These are phyloP conservation scores for Acleris sparsana DNA, from an alignment of 2,888 invertebrate genomes.

Conservation along the genomic window DNA sequence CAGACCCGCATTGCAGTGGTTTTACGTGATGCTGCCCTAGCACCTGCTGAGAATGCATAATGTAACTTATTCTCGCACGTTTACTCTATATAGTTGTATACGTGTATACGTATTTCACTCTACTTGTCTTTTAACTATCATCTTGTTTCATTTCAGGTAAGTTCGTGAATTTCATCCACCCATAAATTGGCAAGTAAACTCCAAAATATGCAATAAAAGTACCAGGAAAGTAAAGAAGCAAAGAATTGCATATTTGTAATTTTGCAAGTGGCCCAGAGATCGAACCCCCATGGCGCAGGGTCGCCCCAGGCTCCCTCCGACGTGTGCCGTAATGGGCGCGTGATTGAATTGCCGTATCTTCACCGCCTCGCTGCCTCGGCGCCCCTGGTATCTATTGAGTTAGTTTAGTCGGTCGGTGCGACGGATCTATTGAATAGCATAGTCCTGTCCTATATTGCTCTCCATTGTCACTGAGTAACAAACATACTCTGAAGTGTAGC, in stretches of 20 bases:
- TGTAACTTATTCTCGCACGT: background rate
- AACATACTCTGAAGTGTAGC: background rate
- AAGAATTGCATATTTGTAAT: conserved; percentile 59
- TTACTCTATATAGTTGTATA: no score
- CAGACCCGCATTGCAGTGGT: conserved; percentile 71
- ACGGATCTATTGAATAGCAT: conserved; percentile 31
- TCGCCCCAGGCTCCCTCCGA: conserved; percentile 48
- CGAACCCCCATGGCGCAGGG: conserved; percentile 46
- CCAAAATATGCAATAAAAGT: conserved; percentile 64
- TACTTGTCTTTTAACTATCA: background rate
- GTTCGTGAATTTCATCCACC: conserved; percentile 37
- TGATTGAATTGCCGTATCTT: conserved; percentile 74
- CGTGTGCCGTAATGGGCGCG: conserved; percentile 65
- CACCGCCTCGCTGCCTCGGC: conserved; percentile 59
- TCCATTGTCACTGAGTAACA: conserved; percentile 11
- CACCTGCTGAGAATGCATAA: conserved; percentile 26
- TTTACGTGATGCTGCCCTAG: conserved; percentile 64
- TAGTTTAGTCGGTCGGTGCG: conserved; percentile 58
- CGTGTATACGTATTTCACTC: no score
- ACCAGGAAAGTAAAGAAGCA: conserved; percentile 58
- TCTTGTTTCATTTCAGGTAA: conserved; percentile 57
- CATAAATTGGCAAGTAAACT: conserved; percentile 38
- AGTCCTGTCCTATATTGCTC: conserved; percentile 9
- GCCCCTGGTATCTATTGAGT: conserved; percentile 66
- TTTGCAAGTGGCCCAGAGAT: conserved; percentile 52